Evolutionary conservation across 2,113 vertebrate species (phyloP), one percentile per base, ranked within the genome.

Genomic region (Sialia sialis): DNA sequence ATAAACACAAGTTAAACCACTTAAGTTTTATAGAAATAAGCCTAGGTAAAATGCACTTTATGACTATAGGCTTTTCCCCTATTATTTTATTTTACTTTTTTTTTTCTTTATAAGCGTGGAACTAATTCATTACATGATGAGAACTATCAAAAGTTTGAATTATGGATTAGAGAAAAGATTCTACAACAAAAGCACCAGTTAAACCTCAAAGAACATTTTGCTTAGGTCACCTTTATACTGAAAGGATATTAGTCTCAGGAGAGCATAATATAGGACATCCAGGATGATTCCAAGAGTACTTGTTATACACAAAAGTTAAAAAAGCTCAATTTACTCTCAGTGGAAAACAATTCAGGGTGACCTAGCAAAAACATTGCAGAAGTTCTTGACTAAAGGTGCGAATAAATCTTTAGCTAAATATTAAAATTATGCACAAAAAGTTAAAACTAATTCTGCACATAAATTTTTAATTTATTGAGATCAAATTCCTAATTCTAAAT

Each of bases 211-310:
- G 52, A 49, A 81, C 11, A 87, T 91, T 89, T 70, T 95, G 66
- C 55, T 78, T 87, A 94, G 86, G 80, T 95, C 89, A 93, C 84
- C 93, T 89, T 77, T 90, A 89, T 29, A 64, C 44, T 87, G 80
- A 52, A 94, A 92, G 60, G 36, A 75, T 81, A 84, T 75, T 72
- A 64, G 44, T 84, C 93, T 89, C 62, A 1, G 48, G 80, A 81
- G 84, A 87, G 13, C 20, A 38, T 27, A 75, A 92, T 78, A 78
- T 41, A 91, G 89, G 73, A 89, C 86, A 94, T 36, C 18, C 48
- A 90, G 64, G 76, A 84, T 69, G 75, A 92, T 72, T 95, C 77
- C 36, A 81, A 87, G 51, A 93, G 30, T 23, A 70, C 27, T 59
- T 60, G 52, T 27, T 78, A 81, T 25, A 93, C 12, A 88, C 27